phyloP scores from a whole-genome alignment of 1,140 invertebrate genomes.

The Dinothrombium tinctorium region DNA sequence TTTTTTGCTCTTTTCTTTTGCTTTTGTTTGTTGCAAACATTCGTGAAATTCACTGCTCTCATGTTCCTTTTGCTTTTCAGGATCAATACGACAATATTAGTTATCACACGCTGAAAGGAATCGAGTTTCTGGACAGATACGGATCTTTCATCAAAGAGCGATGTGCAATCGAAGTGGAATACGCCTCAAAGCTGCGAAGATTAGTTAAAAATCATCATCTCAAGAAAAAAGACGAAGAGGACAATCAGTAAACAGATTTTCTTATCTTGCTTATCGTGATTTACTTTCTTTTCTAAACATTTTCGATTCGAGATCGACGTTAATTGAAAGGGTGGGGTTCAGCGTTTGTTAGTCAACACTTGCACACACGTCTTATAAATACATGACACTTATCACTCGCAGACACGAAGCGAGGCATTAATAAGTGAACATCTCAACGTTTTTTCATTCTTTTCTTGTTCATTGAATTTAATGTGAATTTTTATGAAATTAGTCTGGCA shows the following conservation, averaged over 20 bases:
- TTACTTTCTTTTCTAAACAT: not conserved
- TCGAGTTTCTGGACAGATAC: slow-evolving; percentile 87
- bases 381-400: no score
- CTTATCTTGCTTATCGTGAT: not conserved
- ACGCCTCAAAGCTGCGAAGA: slow-evolving; percentile 79
- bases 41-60: not conserved
- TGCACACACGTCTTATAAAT: no score
- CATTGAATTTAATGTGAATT: no score
- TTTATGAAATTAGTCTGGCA: no score
- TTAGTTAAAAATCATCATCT: slow-evolving; percentile 86
- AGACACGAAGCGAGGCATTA: no score
- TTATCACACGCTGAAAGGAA: slow-evolving; percentile 81
- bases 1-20: no score
- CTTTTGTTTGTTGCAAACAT: no score
- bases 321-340: no score
- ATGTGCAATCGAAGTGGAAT: slow-evolving; percentile 81
- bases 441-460: no score
- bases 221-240: slow-evolving; percentile 93
- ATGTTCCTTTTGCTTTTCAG: slow-evolving; percentile 19
- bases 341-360: no score
- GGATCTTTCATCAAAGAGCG: slow-evolving; percentile 79
- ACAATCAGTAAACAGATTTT: slow-evolving; percentile 42
- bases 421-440: no score
- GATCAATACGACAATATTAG: slow-evolving; percentile 94
- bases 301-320: no score